phyloP scores from a whole-genome alignment of 2,888 invertebrate genomes.

The Apotomis turbidana region DNA sequence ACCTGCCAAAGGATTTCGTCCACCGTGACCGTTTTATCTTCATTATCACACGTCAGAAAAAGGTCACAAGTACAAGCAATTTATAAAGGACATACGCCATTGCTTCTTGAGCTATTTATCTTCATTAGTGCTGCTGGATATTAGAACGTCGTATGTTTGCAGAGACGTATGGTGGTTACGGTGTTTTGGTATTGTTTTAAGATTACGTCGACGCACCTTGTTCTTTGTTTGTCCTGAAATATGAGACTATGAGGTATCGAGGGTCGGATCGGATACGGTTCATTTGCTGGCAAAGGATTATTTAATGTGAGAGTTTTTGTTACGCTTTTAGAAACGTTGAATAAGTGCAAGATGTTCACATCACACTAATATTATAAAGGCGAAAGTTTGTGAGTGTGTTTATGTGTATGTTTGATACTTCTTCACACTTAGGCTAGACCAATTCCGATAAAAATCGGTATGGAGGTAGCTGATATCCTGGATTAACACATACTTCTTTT shows the following conservation, averaged over 20 bases:
- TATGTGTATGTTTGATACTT: too few species aligned
- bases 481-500: too few species aligned
- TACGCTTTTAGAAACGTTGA: background rate
- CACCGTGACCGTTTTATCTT: constrained; percentile 70
- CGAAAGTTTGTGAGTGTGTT: too few species aligned
- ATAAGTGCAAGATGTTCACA: background rate
- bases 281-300: constrained; percentile 45
- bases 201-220: constrained; percentile 59
- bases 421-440: too few species aligned
- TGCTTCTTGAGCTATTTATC: background rate
- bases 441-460: too few species aligned
- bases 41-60: constrained; percentile 53
- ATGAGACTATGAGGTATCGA: constrained; percentile 51
- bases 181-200: background rate
- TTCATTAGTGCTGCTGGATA: background rate
- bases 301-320: constrained; percentile 31
- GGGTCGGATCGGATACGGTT: constrained; percentile 50
- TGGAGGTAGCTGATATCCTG: too few species aligned
- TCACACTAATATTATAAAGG: too few species aligned
- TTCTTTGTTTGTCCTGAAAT: constrained; percentile 55
- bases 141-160: background rate
- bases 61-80: background rate
- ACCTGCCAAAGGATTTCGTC: constrained; percentile 65
- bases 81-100: background rate
- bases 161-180: background rate